These are phyloP conservation scores for Semaprochilodus insignis DNA, from an alignment of 2,797 vertebrate species.

Conservation along the genomic window DNA sequence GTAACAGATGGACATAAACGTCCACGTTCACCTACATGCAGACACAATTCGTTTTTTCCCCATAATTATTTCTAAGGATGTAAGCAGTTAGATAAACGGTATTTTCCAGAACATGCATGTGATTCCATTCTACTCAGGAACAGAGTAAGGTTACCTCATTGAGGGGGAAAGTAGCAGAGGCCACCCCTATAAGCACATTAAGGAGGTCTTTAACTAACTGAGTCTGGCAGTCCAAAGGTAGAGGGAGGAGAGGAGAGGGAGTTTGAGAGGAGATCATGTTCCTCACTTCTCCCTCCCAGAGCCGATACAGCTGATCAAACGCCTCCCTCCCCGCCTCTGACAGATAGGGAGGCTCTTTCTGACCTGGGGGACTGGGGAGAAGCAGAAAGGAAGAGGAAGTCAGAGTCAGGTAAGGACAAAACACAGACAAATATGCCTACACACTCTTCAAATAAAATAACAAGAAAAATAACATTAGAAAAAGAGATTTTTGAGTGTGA, in stretches of 20 bases:
- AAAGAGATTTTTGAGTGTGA: no score
- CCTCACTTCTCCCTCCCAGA: constrained; percentile 88
- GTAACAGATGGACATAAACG: background rate
- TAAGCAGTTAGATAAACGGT: no score
- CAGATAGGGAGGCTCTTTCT: constrained; percentile 88
- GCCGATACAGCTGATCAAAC: constrained; percentile 90
- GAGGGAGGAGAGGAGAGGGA: constrained; percentile 78
- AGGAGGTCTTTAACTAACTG: constrained; percentile 92
- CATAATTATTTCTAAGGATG: background rate
- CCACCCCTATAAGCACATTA: constrained; percentile 93
- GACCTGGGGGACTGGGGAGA: constrained; percentile 86
- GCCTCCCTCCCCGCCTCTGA: constrained; percentile 93
- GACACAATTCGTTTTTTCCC: background rate
- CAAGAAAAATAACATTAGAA: no score
- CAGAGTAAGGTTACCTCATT: constrained; percentile 82
- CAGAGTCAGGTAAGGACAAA: background rate
- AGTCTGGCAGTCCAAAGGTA: constrained; percentile 84
- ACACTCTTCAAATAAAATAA: background rate
- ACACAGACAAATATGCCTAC: background rate
- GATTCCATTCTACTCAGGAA: background rate
- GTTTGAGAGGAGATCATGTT: constrained; percentile 77
- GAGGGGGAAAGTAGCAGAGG: constrained; percentile 90
- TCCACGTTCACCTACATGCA: background rate
- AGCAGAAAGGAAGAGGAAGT: background rate
- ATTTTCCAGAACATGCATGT: background rate